These are phyloP conservation scores for Eubucco bourcierii DNA, from an alignment of 2,113 vertebrate species.

Conservation along the genomic window DNA sequence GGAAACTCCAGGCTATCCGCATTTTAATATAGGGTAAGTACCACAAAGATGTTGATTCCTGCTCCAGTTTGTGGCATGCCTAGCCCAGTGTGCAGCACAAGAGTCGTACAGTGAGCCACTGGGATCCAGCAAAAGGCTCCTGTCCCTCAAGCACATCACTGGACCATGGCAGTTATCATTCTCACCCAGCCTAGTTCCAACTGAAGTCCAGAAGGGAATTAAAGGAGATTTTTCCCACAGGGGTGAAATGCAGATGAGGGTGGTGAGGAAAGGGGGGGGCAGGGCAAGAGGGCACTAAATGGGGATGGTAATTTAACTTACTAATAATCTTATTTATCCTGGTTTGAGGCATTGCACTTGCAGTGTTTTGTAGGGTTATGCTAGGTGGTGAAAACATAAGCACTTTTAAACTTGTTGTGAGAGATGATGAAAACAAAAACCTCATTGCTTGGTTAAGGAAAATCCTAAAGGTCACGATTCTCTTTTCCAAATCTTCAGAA, in stretches of 20 bases:
- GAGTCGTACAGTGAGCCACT: neutral
- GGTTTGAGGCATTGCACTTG: neutral
- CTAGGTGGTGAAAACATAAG: neutral
- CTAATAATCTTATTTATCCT: neutral
- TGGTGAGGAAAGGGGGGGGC: no score
- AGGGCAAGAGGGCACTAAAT: neutral
- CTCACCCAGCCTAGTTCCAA: neutral
- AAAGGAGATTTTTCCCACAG: neutral
- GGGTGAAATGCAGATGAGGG: neutral
- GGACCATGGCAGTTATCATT: neutral
- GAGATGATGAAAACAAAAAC: neutral
- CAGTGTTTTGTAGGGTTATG: neutral
- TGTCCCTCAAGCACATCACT: neutral
- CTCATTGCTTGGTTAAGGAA: neutral
- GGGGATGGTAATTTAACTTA: neutral
- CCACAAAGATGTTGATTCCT: neutral
- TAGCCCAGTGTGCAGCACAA: accelerated
- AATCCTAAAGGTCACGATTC: neutral
- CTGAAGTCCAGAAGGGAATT: neutral
- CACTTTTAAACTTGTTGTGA: neutral
- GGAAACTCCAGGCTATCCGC: neutral
- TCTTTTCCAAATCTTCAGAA: neutral
- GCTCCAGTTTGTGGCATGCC: neutral
- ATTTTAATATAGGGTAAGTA: neutral
- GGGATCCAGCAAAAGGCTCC: neutral